Percentiles rank a stretch among this genome's conserved stretches.
phyloP scores from a whole-genome alignment of 2,113 vertebrate genomes.

The Caranx melampygus region DNA sequence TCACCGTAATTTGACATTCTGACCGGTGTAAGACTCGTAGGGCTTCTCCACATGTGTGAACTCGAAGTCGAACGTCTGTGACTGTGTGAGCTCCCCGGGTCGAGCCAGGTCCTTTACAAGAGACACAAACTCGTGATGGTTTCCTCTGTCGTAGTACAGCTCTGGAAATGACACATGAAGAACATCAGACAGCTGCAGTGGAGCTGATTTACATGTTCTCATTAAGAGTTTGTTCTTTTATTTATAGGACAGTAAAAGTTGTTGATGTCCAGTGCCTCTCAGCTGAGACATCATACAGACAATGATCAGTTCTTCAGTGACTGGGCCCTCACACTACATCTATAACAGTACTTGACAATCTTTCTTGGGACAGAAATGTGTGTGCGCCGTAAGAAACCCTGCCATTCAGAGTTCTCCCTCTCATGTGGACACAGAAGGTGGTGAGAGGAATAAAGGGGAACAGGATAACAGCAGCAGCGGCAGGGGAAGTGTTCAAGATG shows the following conservation, averaged over 20 bases:
- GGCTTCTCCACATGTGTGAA: conserved; percentile 98
- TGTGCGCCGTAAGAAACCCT: background rate
- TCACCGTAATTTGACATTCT: conserved; percentile 96
- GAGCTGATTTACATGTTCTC: background rate
- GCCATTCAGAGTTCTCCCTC: background rate
- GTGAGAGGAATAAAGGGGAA: background rate
- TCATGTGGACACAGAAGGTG: background rate
- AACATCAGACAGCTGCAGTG: conserved; percentile 4
- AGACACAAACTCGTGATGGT: conserved; percentile 97
- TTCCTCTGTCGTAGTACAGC: conserved; percentile 96
- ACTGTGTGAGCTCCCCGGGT: conserved; percentile 93
- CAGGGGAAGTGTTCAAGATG: background rate
- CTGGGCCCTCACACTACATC: background rate
- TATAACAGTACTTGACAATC: background rate
- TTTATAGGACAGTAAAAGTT: background rate
- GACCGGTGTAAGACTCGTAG: conserved; percentile 95
- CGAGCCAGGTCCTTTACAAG: conserved; percentile 95
- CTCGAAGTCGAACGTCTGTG: conserved; percentile 95
- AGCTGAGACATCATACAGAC: background rate
- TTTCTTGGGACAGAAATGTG: background rate
- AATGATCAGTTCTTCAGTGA: background rate
- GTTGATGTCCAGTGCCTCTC: background rate
- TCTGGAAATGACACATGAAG: conserved; percentile 79
- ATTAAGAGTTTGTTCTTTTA: background rate
- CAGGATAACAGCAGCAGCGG: background rate